Base-by-base conservation (phyloP, 1,140 invertebrate genomes). In the Pseudomyrmex pallidus region DNA sequence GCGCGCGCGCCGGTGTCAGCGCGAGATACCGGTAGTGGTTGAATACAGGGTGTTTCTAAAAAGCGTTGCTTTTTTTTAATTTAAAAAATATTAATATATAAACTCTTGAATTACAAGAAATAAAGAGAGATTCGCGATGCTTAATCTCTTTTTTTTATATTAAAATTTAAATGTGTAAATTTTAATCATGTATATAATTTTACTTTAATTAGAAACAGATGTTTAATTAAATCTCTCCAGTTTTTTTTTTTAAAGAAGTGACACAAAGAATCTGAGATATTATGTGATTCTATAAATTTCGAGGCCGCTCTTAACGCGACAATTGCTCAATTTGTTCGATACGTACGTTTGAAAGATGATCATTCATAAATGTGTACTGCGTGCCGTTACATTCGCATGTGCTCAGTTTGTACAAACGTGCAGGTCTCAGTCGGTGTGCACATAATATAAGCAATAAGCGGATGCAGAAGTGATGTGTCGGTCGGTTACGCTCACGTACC, bases 11-110 rank as follows among this genome's bases (percentile, higher is more conserved):
- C 52, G 57, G n/a, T 44, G 50, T 61, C 48, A 22, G 20, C 66
- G 52, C 22, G 67, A 35, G n/a, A 59, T 35, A 35, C 74, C 68
- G 22, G 61, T 76, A 44, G 61, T 64, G 66, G 15, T 80, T 80
- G 44, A 72, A 72, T 80, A 80, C 25, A 80, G 66, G 76, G 76
- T 80, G 76, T 80, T 80, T 66, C 67, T 22, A 35, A 22, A 70
- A 61, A 35, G 35, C 20, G 7, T 10, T 13, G 12, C 3, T 12
- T 46, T 67, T 20, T 59, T 63, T 20, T 61, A 22, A 15, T 59
- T 17, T 13, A 12, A 48, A 54, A 54, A 44, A 54, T 52, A 7
- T n/a, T n/a, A 2, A 20, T 7, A 9, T 1, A 63, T 25, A 25
- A 25, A 25, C 25, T 25, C 2, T 25, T 4, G 2, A 25, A 25